Percentiles rank a stretch among this genome's conserved stretches.
These are phyloP conservation scores for Anoplophora glabripennis DNA, from an alignment of 1,140 invertebrate species.

Conservation along the genomic window DNA sequence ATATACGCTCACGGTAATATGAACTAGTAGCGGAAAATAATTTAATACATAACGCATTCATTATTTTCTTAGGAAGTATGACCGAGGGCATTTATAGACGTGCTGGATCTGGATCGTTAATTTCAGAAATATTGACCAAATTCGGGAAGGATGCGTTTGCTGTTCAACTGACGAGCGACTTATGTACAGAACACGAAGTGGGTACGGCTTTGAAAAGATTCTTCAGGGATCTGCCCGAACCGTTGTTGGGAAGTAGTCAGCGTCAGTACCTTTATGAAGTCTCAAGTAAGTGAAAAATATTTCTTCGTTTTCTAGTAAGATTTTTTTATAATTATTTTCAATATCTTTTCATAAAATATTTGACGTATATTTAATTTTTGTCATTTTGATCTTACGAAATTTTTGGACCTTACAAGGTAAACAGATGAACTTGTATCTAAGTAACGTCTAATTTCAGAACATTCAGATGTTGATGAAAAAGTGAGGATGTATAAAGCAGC, in stretches of 20 bases:
- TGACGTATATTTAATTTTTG: too few relatives aligned
- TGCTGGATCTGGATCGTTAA: conserved; percentile 72
- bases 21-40: background rate
- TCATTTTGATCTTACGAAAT: too few relatives aligned
- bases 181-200: conserved; percentile 82
- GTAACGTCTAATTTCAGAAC: too few relatives aligned
- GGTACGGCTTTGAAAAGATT: conserved; percentile 81
- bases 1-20: conserved; percentile 83
- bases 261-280: conserved; percentile 46
- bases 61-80: conserved; percentile 64
- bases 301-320: too few relatives aligned
- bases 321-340: too few relatives aligned
- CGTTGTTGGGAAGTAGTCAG: conserved; percentile 55
- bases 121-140: conserved; percentile 67
- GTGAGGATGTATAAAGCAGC: conserved; percentile 61
- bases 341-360: too few relatives aligned
- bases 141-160: conserved; percentile 80
- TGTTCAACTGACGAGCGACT: conserved; percentile 70
- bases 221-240: conserved; percentile 74
- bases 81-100: conserved; percentile 83
- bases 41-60: background rate
- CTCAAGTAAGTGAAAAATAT: conserved; percentile 35
- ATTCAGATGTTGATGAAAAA: conserved; percentile 53
- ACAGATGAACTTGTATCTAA: too few relatives aligned
- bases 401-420: too few relatives aligned